Conservation (phyloP, 2,888 invertebrate genomes). For the Dioctria rufipes region DNA sequence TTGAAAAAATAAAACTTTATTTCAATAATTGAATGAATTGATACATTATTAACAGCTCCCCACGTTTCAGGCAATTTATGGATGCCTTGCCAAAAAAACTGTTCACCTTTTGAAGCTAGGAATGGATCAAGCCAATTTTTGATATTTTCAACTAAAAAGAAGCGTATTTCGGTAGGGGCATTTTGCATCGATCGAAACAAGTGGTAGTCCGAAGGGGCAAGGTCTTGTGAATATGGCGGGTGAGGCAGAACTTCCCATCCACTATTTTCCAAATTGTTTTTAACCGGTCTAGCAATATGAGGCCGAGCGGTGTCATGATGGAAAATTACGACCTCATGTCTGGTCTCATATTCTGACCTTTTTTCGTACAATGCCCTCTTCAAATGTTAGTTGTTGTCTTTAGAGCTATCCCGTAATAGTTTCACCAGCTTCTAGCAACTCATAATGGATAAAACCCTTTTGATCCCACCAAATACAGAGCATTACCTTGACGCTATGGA, state of each 20-base stretch:
- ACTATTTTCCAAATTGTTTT: background rate
- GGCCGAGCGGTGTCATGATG: background rate
- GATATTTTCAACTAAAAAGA: slow-evolving; percentile 41
- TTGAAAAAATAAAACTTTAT: too few species aligned
- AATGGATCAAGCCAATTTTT: slow-evolving; percentile 36
- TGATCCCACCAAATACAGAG: slow-evolving; percentile 53
- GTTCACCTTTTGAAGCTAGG: slow-evolving; percentile 9
- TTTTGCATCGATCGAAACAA: slow-evolving; percentile 51
- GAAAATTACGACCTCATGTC: slow-evolving; percentile 8
- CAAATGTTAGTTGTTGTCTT: slow-evolving; percentile 1
- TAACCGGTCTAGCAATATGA: too few species aligned
- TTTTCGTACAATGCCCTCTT: slow-evolving; percentile 4
- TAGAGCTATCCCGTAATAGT: slow-evolving; percentile 22
- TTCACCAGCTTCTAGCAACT: too few species aligned
- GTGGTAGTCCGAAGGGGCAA: background rate
- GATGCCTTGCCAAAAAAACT: slow-evolving; percentile 32
- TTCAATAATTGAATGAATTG: too few species aligned
- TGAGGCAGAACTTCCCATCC: slow-evolving; percentile 52
- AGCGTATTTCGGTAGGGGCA: slow-evolving; percentile 43
- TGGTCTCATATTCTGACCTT: slow-evolving; percentile 23
- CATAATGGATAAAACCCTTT: slow-evolving; percentile 40
- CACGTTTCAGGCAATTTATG: slow-evolving; percentile 16
- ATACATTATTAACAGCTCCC: too few species aligned
- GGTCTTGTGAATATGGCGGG: slow-evolving; percentile 41
- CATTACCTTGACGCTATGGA: slow-evolving; percentile 54